Evolutionary conservation across 2,797 vertebrate genomes (phyloP), one percentile per base, ranked within the genome.

Genomic region (Pangasius sanitwongsei): DNA sequence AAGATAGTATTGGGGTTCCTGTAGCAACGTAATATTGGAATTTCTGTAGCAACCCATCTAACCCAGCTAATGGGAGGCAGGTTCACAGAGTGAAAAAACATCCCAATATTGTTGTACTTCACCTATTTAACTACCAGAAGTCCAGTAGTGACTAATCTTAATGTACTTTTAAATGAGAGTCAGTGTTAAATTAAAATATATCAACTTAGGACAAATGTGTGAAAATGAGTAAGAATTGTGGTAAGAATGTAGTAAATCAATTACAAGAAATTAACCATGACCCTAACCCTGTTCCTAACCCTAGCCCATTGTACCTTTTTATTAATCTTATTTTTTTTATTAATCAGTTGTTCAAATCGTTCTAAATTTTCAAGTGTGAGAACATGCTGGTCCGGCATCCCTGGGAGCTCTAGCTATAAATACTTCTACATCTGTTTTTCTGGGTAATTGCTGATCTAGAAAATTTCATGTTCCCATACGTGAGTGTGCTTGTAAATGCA

Each of bases 371-470:
- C 23, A 67, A 31, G 13, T n/a, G 1, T n/a, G 25, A 65, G 61
- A 84, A 84, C 41, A 67, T 67, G 81, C 82, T 48, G 82, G 41
- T 67, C 41, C 82, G 50, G 83, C 63, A 6, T 84, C 82, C 23
- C 61, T 65, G 28, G 37, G 44, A 84, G 61, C 25, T 84, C 61
- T n/a, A 28, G 44, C 74, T 86, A 85, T 88, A 72, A 89, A 89
- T 85, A 86, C 50, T 11, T n/a, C 83, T 80, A 72, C 75, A 69
- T 86, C 75, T 70, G 74, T 55, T 81, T 34, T 65, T 83, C 16
- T 48, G 67, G 37, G 81, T 84, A 88, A 84, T 67, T 84, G 87
- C 87, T 84, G 83, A 59, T 74, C 55, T 69, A 70, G 84, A 70
- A 31, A 65, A 16, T 85, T 41, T 70, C 31, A 41, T 48, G 34